Evolutionary conservation across 2,888 invertebrate species (phyloP).

Genomic region (Lasioglossum oenotherae): DNA sequence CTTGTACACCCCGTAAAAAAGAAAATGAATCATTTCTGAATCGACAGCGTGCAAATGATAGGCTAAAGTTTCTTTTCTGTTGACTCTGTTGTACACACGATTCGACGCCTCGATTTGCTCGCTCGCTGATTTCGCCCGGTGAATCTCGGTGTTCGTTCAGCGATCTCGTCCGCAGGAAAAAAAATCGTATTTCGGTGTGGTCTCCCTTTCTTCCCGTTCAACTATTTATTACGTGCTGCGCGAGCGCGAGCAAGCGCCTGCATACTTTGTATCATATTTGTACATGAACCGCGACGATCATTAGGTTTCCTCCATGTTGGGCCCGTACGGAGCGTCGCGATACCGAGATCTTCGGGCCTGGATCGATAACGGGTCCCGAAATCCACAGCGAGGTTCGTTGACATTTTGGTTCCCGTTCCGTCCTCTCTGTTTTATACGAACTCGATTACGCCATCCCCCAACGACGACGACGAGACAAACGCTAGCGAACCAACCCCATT

Average conservation of each 20-base stretch:
- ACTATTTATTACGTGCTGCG: conserved; percentile 13
- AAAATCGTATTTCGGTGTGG: conserved; percentile 9
- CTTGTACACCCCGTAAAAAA: conserved; percentile 28
- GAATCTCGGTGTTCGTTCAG: neutral
- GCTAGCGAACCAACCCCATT: neutral
- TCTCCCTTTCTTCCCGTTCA: conserved; percentile 20
- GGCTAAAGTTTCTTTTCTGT: conserved; percentile 60
- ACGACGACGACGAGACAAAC: neutral
- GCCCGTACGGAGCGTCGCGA: neutral
- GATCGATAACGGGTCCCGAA: conserved; percentile 19
- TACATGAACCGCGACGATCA: conserved; percentile 13
- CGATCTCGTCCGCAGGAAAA: neutral
- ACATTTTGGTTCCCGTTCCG: conserved; percentile 29
- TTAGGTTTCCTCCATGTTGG: neutral
- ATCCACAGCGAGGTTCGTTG: neutral
- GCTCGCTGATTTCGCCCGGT: neutral
- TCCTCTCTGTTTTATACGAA: conserved; percentile 16
- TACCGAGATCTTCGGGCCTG: neutral
- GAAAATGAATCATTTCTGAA: conserved; percentile 29
- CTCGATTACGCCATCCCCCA: neutral
- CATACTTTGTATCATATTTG: conserved; percentile 34
- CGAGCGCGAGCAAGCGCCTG: neutral
- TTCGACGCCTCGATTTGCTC: conserved; percentile 13
- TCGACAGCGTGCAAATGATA: conserved; percentile 9
- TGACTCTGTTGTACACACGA: conserved; percentile 15